A percentile compares a stretch with the other conserved stretches of the same genome.
Evolutionary conservation across 2,888 invertebrate genomes (phyloP).

Genomic region (Pyrocoelia pectoralis): DNA sequence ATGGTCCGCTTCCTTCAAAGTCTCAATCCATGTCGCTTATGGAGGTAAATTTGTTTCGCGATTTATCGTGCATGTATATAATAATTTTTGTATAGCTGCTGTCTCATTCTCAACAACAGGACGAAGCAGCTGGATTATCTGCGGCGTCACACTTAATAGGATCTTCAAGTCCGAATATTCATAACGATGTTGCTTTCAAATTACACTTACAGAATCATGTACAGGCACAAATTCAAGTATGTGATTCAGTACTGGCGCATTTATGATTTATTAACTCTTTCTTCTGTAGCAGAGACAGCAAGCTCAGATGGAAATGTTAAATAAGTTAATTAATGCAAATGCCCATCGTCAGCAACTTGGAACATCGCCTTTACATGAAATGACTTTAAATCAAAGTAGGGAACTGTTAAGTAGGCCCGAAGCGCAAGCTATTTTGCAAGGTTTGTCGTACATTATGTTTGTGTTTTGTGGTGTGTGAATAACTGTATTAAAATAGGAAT

Average conservation of each 20-base stretch:
- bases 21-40: slow-evolving; percentile 66
- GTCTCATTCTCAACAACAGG: slow-evolving; percentile 64
- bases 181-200: slow-evolving; percentile 60
- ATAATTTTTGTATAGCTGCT: slow-evolving; percentile 62
- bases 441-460: slow-evolving; percentile 54
- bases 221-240: slow-evolving; percentile 42
- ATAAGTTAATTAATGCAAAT: slow-evolving; percentile 56
- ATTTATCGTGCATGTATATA: neutral
- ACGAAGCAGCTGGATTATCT: slow-evolving; percentile 52
- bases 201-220: slow-evolving; percentile 62
- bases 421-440: slow-evolving; percentile 79
- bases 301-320: slow-evolving; percentile 56
- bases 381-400: slow-evolving; percentile 63
- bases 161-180: slow-evolving; percentile 39
- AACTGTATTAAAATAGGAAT: slow-evolving; percentile 64
- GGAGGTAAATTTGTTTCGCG: slow-evolving; percentile 59
- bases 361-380: slow-evolving; percentile 60
- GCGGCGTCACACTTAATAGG: slow-evolving; percentile 40
- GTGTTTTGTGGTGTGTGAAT: neutral
- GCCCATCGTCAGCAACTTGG: slow-evolving; percentile 49
- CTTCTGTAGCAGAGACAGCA: slow-evolving; percentile 46
- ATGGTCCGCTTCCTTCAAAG: slow-evolving; percentile 59
- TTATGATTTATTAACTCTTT: neutral
- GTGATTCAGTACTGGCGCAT: too few species aligned
- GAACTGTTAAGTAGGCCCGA: slow-evolving; percentile 77